Evolutionary conservation across 2,888 invertebrate species (phyloP).

Genomic region (Tricholauxania praeusta): DNA sequence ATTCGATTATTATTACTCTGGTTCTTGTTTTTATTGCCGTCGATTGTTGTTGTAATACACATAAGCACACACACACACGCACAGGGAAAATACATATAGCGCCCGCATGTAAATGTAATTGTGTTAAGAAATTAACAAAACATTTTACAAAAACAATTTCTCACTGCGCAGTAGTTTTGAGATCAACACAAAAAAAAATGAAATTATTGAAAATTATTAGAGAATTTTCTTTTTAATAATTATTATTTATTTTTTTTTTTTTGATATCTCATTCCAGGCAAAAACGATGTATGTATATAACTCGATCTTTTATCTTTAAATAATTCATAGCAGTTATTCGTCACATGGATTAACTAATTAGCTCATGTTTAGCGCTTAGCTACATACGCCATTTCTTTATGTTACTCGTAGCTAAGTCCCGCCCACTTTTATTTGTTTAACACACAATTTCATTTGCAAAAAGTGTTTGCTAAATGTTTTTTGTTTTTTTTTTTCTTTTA

Average conservation of each 20-base stretch:
- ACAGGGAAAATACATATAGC: slow-evolving; percentile 33
- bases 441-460: not conserved
- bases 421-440: slow-evolving; percentile 20
- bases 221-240: not conserved
- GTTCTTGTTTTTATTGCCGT: slow-evolving; percentile 32
- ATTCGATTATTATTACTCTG: slow-evolving; percentile 35
- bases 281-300: not conserved
- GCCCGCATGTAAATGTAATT: slow-evolving; percentile 26
- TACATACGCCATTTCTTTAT: slow-evolving; percentile 13
- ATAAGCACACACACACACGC: not conserved
- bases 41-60: slow-evolving; percentile 25
- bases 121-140: not conserved
- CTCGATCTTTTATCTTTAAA: not conserved
- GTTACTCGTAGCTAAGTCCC: not conserved
- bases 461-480: no score
- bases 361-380: not conserved
- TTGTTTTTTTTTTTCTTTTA: no score
- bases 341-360: not conserved
- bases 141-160: no score
- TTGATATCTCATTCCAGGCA: not conserved
- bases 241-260: not conserved
- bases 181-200: not conserved
- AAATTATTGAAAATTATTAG: not conserved
- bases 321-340: not conserved
- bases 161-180: no score